Base-by-base conservation (phyloP, 2,113 vertebrate genomes). In the Zosterops pallidus region DNA sequence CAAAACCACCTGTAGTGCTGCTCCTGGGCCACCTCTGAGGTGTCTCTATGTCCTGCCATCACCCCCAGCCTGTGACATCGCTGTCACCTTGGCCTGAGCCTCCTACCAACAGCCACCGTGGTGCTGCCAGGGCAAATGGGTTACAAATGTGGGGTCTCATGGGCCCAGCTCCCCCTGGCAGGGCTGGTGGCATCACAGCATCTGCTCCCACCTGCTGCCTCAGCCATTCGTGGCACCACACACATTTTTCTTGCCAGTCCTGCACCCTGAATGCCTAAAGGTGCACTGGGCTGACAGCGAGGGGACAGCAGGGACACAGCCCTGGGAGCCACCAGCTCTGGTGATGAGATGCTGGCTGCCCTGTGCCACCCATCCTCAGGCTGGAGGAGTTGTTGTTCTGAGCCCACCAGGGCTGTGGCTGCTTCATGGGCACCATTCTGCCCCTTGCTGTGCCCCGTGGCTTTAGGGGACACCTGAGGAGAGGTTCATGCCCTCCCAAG, bases 11-110 rank as follows among this genome's bases (percentile, higher is more conserved):
- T 5, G 29, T 14, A 13, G 24, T 6, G 64, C 41, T 47, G 2
- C 0, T 52, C 12, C 46, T 2, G 17, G 29, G 3, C 35, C 0
- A 3, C n/a, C 42, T 41, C 56, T 5, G 29, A 12, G 1, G 22
- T 12, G 35, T 67, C n/a, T 41, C 47, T 1, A 0, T 13, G 59
- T 28, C 77, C 82, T 52, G 46, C 2, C 2, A 0, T 35, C 56
- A 63, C 70, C 22, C 62, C 37, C 41, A 20, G 44, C 63, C 49
- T 22, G 21, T 22, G 46, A 8, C 33, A 2, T 0, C 53, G 59
- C 33, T 63, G 57, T 33, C 39, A 23, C 28, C 37, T 37, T 0
- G 1, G 12, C 1, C 4, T 31, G 24, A 74, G 8, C 28, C 41
- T 26, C 60, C 0, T 29, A 12, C 44, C 69, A 16, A 22, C 69